Conservation (phyloP, 92 coral and sea anemone species). For the Hydrozoanthus gracilis region DNA sequence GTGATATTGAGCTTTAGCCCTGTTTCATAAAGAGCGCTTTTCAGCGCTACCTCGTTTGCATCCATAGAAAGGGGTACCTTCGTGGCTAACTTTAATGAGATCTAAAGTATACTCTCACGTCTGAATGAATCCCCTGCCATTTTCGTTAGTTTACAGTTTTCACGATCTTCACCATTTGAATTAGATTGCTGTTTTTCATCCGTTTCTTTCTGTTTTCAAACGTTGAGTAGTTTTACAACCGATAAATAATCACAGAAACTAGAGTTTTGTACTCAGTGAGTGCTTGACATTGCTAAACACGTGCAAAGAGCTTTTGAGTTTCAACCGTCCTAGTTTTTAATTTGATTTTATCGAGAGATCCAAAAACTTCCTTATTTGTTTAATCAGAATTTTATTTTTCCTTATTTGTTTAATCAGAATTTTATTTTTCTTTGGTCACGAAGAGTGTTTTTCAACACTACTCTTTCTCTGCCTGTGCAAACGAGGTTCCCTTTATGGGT, state of each 20-base stretch:
- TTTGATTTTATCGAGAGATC: too few relatives aligned
- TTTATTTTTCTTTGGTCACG: constrained; percentile 40
- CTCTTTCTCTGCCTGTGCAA: constrained; percentile 42
- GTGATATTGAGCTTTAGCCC: constrained; percentile 4
- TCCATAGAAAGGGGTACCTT: constrained; percentile 29
- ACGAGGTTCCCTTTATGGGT: constrained; percentile 33
- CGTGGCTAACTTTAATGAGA: not conserved
- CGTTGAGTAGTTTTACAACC: not conserved
- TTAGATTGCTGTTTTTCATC: not conserved
- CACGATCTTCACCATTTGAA: not conserved
- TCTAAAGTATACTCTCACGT: too few relatives aligned
- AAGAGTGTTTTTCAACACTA: constrained; percentile 85
- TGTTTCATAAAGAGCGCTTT: constrained; percentile 61
- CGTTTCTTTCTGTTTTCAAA: not conserved
- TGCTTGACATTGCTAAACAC: too few relatives aligned
- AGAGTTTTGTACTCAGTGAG: too few relatives aligned
- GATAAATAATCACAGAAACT: too few relatives aligned
- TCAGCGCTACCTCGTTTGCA: constrained; percentile 65
- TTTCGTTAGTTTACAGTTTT: not conserved
- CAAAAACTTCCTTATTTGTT: not conserved
- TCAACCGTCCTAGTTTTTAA: not conserved
- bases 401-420: constrained; percentile 15
- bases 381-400: constrained; percentile 14
- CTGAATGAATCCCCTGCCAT: not conserved
- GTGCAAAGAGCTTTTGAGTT: not conserved